phyloP scores from a whole-genome alignment of 2,888 invertebrate genomes.

The Tetranychus truncatus region DNA sequence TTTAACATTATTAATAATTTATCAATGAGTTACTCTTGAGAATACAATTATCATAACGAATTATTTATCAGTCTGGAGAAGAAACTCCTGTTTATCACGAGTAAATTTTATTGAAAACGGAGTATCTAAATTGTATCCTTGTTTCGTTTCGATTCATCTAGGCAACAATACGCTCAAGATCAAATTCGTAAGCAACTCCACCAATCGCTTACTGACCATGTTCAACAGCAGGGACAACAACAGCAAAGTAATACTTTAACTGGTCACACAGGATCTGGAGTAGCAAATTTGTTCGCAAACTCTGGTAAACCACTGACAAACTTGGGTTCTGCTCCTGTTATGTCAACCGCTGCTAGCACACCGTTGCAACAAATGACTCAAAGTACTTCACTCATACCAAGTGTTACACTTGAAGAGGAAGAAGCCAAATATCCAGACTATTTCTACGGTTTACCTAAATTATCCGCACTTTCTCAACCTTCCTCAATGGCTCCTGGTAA shows the following conservation, averaged over 20 bases:
- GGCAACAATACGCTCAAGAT: neutral
- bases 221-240: neutral
- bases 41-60: too few species aligned
- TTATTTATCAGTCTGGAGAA: too few species aligned
- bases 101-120: too few species aligned
- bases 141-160: neutral
- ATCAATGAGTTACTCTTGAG: too few species aligned
- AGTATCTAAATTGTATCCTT: too few species aligned
- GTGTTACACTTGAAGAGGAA: neutral
- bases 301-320: neutral
- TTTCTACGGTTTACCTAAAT: conserved; percentile 10
- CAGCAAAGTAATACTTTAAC: neutral
- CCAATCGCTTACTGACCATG: neutral
- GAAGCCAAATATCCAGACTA: neutral
- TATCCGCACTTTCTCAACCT: neutral
- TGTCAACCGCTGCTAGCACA: neutral
- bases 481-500: neutral
- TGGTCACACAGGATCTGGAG: neutral
- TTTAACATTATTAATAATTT: neutral
- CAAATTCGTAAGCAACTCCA: neutral
- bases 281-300: neutral
- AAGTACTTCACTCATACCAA: neutral
- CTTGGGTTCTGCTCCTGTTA: neutral
- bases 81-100: too few species aligned
- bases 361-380: neutral